Evolutionary conservation across 2,888 invertebrate species (phyloP).

Genomic region (Torymus aiolomorphi): DNA sequence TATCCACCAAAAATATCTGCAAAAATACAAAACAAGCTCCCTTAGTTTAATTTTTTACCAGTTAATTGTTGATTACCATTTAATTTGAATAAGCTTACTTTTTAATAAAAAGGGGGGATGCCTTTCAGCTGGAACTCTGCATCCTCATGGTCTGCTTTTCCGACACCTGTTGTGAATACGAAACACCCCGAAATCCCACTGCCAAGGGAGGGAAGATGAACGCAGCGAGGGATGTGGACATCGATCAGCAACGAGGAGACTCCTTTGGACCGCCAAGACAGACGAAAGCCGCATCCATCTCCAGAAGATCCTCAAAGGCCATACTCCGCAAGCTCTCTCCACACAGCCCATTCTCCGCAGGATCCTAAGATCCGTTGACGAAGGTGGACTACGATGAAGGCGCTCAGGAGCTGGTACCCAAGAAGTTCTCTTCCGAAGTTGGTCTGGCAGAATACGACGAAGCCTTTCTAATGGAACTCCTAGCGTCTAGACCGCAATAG

Average conservation of each 20-base stretch:
- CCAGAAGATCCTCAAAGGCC: constrained; percentile 51
- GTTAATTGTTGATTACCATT: neutral
- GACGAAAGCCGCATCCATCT: constrained; percentile 33
- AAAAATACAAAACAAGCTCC: neutral
- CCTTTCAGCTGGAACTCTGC: constrained; percentile 68
- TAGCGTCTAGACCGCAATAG: too few species aligned
- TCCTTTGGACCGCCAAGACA: constrained; percentile 7
- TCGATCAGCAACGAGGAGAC: neutral
- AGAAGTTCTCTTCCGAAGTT: constrained; percentile 46
- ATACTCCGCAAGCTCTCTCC: constrained; percentile 48
- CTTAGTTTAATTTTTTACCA: neutral
- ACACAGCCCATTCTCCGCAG: constrained; percentile 52
- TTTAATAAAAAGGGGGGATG: constrained; percentile 26
- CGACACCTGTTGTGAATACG: neutral
- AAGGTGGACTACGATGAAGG: constrained; percentile 44
- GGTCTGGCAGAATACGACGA: constrained; percentile 24
- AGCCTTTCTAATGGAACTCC: constrained; percentile 4
- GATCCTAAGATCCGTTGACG: constrained; percentile 56
- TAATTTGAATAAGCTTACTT: constrained; percentile 4
- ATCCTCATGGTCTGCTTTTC: constrained; percentile 8
- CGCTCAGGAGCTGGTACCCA: constrained; percentile 45
- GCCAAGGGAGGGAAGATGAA: constrained; percentile 45
- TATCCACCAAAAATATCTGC: neutral
- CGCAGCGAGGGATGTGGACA: neutral
- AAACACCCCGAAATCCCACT: constrained; percentile 16